A percentile compares a stretch with the other conserved stretches of the same genome.
Evolutionary conservation across 2,113 vertebrate species (phyloP).

Genomic region (Eudyptes chrysolophus): DNA sequence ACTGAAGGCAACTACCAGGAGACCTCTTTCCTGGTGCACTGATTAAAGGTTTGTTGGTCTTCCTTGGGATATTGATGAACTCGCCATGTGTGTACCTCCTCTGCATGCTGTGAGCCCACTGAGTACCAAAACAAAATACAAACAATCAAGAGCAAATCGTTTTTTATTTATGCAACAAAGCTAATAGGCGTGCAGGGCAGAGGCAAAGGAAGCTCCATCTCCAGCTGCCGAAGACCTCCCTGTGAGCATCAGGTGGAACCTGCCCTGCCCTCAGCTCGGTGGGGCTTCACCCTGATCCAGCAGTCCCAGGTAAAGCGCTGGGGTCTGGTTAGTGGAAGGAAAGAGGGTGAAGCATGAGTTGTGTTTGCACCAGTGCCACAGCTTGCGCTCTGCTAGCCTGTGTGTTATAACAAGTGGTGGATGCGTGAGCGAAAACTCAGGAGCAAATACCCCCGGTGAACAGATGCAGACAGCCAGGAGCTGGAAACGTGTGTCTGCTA

Average conservation of each 20-base stretch:
- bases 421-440: not conserved
- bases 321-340: not conserved
- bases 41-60: not conserved
- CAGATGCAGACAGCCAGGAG: not conserved
- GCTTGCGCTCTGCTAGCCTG: not conserved
- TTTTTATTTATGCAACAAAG: conserved; percentile 15
- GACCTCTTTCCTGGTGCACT: not conserved
- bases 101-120: not conserved
- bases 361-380: not conserved
- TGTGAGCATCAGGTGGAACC: not conserved
- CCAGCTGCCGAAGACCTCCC: not conserved
- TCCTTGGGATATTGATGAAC: not conserved
- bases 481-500: not conserved
- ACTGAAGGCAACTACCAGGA: not conserved
- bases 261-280: not conserved
- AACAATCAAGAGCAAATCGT: not conserved
- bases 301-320: not conserved
- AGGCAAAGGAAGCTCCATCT: not conserved
- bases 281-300: not conserved
- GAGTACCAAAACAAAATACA: not conserved
- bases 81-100: not conserved
- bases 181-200: not conserved
- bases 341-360: not conserved
- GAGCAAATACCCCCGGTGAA: not conserved
- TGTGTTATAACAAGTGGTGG: rapidly evolving